Base-by-base conservation (phyloP, 2,888 invertebrate species). In the Lycophotia porphyrea region DNA sequence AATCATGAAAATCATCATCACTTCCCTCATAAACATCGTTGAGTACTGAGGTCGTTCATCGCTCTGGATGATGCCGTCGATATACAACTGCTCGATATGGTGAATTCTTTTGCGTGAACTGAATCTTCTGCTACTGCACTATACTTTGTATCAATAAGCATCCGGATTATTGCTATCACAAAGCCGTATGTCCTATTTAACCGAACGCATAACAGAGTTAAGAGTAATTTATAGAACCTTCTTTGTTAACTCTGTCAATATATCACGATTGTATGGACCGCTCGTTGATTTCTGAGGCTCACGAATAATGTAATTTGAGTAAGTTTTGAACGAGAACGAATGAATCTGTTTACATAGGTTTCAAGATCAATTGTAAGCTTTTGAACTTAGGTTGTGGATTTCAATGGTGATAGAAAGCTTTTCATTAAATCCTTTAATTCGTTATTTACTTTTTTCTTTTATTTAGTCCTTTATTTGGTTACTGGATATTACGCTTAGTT, bases 151-250 rank as follows among this genome's bases (percentile, higher is more conserved):
- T 1, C 52, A 69, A 71, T 27, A 52, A 34, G 65, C 36, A 61
- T 18, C 49, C 39, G 65, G 80, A 80, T 83, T 80, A 80, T 84
- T 76, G 74, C 74, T 83, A 76, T 80, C 65, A 74, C 84, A 76
- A 83, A 80, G 84, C 68, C 69, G 65, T 60, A 34, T 71, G 73
- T 77, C 60, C 73, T 71, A 72, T 77, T 82, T 79, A 71, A 82
- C 34, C 24, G 58, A 76, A 69, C 65, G 74, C 39, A 76, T 70
- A 74, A 78, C 78, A 77, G 74, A 73, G 70, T 65, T 65, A 74
- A 78, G 76, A 84, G 84, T 84, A 78, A 85, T 85, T 85, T 85
- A 83, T 85, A 69, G 78, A n/a, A 34, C 52, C 36, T 78, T 78
- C 78, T 78, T 84, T 81, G 82, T 84, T 21, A 64, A 42, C 39